These are phyloP conservation scores for Maniola hyperantus DNA, from an alignment of 2,888 invertebrate genomes.

Conservation along the genomic window DNA sequence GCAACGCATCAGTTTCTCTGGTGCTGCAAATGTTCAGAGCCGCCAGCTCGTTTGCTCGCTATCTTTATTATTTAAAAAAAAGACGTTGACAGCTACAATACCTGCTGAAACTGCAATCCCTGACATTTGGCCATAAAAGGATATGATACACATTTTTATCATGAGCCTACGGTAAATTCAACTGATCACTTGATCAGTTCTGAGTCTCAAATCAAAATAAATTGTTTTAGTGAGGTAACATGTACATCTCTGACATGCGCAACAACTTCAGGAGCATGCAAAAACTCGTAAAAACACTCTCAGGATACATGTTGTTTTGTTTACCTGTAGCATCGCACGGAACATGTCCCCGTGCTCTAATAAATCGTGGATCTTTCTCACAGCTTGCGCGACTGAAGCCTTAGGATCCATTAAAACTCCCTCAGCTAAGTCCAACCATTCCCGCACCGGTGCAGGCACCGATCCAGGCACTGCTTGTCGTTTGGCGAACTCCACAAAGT, in stretches of 20 bases:
- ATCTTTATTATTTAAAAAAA: no score
- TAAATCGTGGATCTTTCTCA: slow-evolving; percentile 83
- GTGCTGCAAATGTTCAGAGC: no score
- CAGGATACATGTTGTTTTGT: not conserved
- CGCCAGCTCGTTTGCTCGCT: no score
- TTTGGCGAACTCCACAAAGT: slow-evolving; percentile 84
- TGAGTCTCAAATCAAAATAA: no score
- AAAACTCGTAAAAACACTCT: no score
- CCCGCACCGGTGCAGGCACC: slow-evolving; percentile 63
- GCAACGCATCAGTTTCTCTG: no score
- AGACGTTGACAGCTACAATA: not conserved
- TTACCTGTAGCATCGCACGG: slow-evolving; percentile 86
- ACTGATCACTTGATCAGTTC: no score
- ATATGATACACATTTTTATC: not conserved
- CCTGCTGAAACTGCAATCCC: not conserved
- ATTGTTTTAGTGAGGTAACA: no score
- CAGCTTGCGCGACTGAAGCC: slow-evolving; percentile 80
- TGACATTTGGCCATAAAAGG: not conserved
- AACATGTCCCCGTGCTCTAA: slow-evolving; percentile 86
- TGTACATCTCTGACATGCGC: no score
- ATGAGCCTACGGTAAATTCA: not conserved
- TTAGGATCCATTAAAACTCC: slow-evolving; percentile 85
- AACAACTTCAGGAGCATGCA: no score
- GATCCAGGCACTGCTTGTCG: slow-evolving; percentile 66
- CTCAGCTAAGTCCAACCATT: slow-evolving; percentile 85